Conservation (phyloP, 2,113 vertebrate species). For the Epinephelus moara region DNA sequence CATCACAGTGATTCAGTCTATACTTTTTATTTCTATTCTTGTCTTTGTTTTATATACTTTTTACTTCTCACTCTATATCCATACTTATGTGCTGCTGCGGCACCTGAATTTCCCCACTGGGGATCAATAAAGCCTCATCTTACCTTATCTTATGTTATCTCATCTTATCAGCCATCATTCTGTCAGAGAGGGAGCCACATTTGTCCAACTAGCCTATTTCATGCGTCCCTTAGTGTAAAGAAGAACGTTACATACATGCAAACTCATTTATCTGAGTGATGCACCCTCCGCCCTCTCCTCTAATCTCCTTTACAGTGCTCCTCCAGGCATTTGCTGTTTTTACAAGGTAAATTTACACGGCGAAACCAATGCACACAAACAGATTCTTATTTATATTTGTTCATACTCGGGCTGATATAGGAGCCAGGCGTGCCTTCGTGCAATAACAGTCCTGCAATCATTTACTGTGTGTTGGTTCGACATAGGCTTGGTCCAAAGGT, state of each 20-base stretch:
- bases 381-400: slow-evolving; percentile 28
- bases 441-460: slow-evolving; percentile 42
- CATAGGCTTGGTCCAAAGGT: slow-evolving; percentile 68
- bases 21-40: no score
- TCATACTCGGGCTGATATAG: not conserved
- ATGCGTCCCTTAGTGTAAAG: not conserved
- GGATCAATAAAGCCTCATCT: not conserved
- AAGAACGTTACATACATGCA: not conserved
- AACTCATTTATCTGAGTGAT: not conserved
- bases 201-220: not conserved
- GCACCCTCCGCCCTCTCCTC: not conserved
- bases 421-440: not conserved
- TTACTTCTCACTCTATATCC: no score
- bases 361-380: not conserved
- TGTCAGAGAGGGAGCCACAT: not conserved
- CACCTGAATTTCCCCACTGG: not conserved
- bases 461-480: slow-evolving; percentile 52
- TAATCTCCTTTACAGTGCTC: not conserved
- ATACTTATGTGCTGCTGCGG: no score
- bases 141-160: not conserved
- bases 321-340: slow-evolving; percentile 12
- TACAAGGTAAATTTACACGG: slow-evolving; percentile 30
- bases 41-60: no score
- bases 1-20: no score
- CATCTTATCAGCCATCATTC: not conserved